Conservation (phyloP, 2,888 invertebrate genomes). For the Eupithecia subumbrata region DNA sequence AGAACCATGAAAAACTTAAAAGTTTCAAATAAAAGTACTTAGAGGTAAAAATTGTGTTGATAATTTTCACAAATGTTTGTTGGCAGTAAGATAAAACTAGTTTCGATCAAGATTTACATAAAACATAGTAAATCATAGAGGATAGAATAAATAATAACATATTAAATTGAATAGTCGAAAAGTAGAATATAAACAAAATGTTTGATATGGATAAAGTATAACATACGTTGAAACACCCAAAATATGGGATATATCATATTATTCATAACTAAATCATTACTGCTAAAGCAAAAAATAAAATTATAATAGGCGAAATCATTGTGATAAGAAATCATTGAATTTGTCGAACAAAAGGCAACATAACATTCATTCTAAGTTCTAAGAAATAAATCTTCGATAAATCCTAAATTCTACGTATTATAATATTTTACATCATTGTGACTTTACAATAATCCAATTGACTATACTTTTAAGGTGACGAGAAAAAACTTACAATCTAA, state of each 20-base stretch:
- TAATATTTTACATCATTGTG: constrained; percentile 52
- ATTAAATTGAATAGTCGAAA: neutral
- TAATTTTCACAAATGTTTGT: neutral
- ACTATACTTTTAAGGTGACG: constrained; percentile 73
- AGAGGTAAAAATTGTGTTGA: neutral
- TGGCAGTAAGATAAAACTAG: neutral
- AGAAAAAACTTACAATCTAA: constrained; percentile 58
- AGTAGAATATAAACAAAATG: neutral
- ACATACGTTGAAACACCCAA: neutral
- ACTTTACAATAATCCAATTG: constrained; percentile 61
- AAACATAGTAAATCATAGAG: neutral
- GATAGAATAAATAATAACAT: neutral
- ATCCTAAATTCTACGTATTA: constrained; percentile 37
- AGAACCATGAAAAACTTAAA: neutral
- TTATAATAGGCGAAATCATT: constrained; percentile 29
- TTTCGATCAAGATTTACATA: neutral
- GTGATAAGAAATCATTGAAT: constrained; percentile 20
- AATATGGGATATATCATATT: neutral
- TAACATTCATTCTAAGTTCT: constrained; percentile 29
- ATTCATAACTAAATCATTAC: constrained; percentile 8
- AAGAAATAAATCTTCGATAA: constrained; percentile 22
- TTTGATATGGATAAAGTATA: neutral
- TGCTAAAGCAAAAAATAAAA: neutral
- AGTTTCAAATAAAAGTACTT: neutral
- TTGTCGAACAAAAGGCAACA: constrained; percentile 35